Evolutionary conservation across 2,888 invertebrate genomes (phyloP), one percentile per base, ranked within the genome.

Genomic region (Hirtodrosophila cameraria): DNA sequence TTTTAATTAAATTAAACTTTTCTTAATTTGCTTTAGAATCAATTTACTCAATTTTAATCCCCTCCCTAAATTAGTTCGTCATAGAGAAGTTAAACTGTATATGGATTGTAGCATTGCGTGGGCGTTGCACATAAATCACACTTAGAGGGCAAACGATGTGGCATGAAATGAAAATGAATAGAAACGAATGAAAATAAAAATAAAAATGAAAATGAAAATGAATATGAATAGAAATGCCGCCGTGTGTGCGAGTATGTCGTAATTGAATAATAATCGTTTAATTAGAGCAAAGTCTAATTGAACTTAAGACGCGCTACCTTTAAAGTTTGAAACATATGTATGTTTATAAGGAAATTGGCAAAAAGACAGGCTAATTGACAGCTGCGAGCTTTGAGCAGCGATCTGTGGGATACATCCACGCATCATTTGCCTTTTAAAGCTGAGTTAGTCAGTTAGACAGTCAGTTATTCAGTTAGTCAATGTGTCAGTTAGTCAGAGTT

Each of bases 121-220:
- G 80, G 72, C 67, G 52, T 55, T 61, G 55, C 67, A 63, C 72
- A 85, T 82, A 79, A 79, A 79, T 79, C 78, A 85, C 86, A 79
- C 78, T 79, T 82, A 42, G 25, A 41, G 52, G 30, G 48, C 54
- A 30, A 28, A 27, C 28, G n/a, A 18, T 46, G 63, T 36, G 18
- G 30, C 50, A 35, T 38, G 7, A 23, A 11, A n/a, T 6, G 55
- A 35, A 4, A 16, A 23, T 25, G 53, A 61, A 27, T 38, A 5
- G 8, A 23, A 23, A 6, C 8, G 23, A 23, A 23, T 23, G 23
- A 23, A 23, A 23, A 23, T 31, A 3, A 15, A 7, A 54, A 35
- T 20, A 13, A 13, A 23, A 11, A n/a, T 6, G 55, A 35, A 4
- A 16, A 23, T 25, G 53, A 61, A 27, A 23, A 23, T 23, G 23